These are phyloP conservation scores for Cephus nigrinus DNA, from an alignment of 2,888 invertebrate genomes.

Conservation along the genomic window DNA sequence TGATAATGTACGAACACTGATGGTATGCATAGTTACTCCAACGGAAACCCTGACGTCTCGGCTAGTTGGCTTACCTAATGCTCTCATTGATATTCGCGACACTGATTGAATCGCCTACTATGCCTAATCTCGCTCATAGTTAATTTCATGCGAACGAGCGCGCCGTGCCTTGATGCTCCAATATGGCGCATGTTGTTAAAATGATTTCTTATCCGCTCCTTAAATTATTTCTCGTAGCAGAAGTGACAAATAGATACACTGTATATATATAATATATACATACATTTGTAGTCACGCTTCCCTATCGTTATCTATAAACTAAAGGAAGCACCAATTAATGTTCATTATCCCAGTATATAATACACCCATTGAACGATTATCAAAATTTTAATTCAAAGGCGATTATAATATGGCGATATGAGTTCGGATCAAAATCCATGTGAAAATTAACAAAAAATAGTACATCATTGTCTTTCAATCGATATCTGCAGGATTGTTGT, in stretches of 20 bases:
- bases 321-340: not conserved
- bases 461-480: not conserved
- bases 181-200: not conserved
- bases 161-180: not conserved
- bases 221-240: not conserved
- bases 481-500: not conserved
- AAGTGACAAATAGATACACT: constrained; percentile 6
- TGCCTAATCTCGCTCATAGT: constrained; percentile 35
- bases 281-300: not conserved
- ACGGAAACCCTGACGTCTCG: constrained; percentile 42
- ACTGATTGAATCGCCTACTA: constrained; percentile 43
- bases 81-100: constrained; percentile 48
- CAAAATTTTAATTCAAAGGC: not conserved
- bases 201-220: not conserved
- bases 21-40: constrained; percentile 8
- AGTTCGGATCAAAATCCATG: not conserved
- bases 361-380: not conserved
- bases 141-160: constrained; percentile 2
- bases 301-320: not conserved
- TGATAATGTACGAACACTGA: not conserved
- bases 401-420: not conserved
- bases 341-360: not conserved
- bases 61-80: constrained; percentile 48
- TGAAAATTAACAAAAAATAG: not conserved
- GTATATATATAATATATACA: not conserved